These are phyloP conservation scores for Myripristis jacobus DNA, from an alignment of 2,797 vertebrate species.

Conservation along the genomic window DNA sequence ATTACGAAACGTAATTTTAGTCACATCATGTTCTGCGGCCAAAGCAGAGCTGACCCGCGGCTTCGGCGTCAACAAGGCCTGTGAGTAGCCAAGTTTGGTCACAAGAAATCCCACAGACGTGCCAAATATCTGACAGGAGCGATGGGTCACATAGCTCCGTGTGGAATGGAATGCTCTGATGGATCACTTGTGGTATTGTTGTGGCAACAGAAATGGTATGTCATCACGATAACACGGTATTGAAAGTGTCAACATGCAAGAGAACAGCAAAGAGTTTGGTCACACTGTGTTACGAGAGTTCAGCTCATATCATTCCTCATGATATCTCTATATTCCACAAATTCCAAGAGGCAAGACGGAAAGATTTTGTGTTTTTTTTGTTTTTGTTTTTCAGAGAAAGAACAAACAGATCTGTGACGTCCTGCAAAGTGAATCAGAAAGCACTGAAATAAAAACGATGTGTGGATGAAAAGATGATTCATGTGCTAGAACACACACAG, in stretches of 20 bases:
- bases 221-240: slow-evolving; percentile 52
- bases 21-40: background rate
- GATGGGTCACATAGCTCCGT: slow-evolving; percentile 19
- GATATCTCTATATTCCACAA: slow-evolving; percentile 30
- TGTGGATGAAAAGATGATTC: background rate
- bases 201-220: slow-evolving; percentile 62
- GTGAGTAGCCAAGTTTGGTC: slow-evolving; percentile 12
- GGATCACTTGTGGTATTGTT: slow-evolving; percentile 52
- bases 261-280: slow-evolving; percentile 20
- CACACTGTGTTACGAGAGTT: slow-evolving; percentile 32
- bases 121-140: slow-evolving; percentile 40
- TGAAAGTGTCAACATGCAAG: slow-evolving; percentile 60
- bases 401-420: slow-evolving; percentile 8
- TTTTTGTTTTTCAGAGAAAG: too few species aligned
- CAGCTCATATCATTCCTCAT: slow-evolving; percentile 22
- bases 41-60: background rate
- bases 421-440: background rate
- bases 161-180: slow-evolving; percentile 45
- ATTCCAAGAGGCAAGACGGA: slow-evolving; percentile 25
- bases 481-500: background rate
- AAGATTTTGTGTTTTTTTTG: slow-evolving; percentile 2
- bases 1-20: slow-evolving; percentile 3
- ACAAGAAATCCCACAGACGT: slow-evolving; percentile 28
- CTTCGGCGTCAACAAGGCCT: slow-evolving; percentile 1
- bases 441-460: background rate